Evolutionary conservation across 2,888 invertebrate species (phyloP), one percentile per base, ranked within the genome.

Genomic region (Nemurella pictetii): DNA sequence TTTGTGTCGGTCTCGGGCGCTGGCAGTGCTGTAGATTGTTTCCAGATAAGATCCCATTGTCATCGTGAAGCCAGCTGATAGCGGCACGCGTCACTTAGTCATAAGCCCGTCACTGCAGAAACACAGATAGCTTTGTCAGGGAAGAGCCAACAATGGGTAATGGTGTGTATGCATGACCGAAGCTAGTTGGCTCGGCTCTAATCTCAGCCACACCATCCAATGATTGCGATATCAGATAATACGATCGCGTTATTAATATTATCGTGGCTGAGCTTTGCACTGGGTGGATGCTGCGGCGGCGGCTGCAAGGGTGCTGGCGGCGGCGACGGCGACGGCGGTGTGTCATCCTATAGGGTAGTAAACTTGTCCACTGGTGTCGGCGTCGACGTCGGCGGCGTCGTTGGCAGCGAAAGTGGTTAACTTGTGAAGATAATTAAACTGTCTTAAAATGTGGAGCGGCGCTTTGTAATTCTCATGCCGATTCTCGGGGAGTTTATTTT

Each of bases 21-120:
- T n/a, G n/a, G n/a, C 55, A 12, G 55, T 2, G 55, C 55, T 55
- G 55, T 55, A 55, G 55, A 55, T 55, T 20, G 55, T 55, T 55
- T 78, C 30, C 29, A 28, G 78, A 78, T 78, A 78, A 30, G 29
- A 28, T 78, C 28, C 78, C 28, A 78, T 78, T 78, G 78, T 78
- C 78, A 78, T 78, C 78, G 30, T 29, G 7, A 30, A 30, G 78
- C 28, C 78, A 29, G 78, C n/a, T 15, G 78, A 78, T 30, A 30
- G 28, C 7, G 78, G 15, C 78, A 78, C 78, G 78, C 78, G 78
- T 78, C 78, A 78, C 78, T 78, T 78, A 78, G 78, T 78, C 78
- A 78, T 78, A 78, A 78, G 78, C 78, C 78, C 78, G 78, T 78
- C 78, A 78, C 78, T 78, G 78, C 30, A 78, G 78, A 78, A 78